phyloP scores from a whole-genome alignment of 1,140 invertebrate species.

The Sarcophaga peregrina region DNA sequence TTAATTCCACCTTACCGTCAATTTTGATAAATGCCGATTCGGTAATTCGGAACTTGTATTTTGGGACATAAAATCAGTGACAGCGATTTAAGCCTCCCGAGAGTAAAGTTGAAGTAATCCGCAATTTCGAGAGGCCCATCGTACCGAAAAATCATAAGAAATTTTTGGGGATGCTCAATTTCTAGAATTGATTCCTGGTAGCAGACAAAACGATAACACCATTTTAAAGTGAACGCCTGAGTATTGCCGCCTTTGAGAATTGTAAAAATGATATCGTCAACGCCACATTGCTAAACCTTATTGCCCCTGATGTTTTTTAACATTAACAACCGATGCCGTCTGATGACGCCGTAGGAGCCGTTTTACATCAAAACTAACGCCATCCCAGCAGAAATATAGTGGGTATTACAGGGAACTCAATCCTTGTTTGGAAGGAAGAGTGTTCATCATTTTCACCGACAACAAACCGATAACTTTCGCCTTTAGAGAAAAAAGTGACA shows the following conservation, averaged over 20 bases:
- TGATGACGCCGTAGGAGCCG: conserved; percentile 59
- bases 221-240: conserved; percentile 50
- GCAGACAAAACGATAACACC: conserved; percentile 17
- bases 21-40: not conserved
- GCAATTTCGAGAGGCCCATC: not conserved
- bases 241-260: not conserved
- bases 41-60: not conserved
- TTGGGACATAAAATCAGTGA: not conserved
- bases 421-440: not conserved
- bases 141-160: not conserved
- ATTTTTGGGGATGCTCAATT: conserved; percentile 34
- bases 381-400: not conserved
- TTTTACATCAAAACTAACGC: conserved; percentile 61
- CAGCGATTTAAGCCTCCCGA: not conserved
- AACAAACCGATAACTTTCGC: not conserved
- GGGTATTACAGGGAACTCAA: too few species aligned
- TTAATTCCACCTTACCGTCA: conserved; percentile 44
- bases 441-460: not conserved
- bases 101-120: not conserved
- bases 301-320: not conserved
- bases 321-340: conserved; percentile 59
- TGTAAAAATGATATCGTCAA: not conserved
- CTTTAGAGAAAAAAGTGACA: too few species aligned
- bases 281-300: not conserved
- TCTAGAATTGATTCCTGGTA: conserved; percentile 3